Evolutionary conservation across 2,797 vertebrate genomes (phyloP), one percentile per base, ranked within the genome.

Genomic region (Babyrousa celebensis): DNA sequence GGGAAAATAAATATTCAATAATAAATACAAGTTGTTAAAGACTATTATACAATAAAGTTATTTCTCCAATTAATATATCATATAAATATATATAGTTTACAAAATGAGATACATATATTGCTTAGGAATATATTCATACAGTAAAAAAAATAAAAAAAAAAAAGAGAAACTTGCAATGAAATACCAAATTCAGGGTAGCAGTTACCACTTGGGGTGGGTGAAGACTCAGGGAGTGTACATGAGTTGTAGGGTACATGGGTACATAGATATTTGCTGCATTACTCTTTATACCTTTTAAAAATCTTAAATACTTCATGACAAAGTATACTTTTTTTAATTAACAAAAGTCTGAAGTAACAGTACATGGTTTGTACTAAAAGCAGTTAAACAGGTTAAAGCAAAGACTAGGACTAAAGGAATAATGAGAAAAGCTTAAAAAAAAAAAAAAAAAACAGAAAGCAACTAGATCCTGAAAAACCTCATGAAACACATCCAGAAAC

Each of bases 11-110:
- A 84, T 70, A 82, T 0, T 56, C 20, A 89, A 89, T 12, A 78
- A 87, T 52, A 85, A 94, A 60, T 48, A 85, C 15, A 93, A 60
- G 23, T 40, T 90, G 6, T 29, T 52, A 56, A 95, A 88, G 71
- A 90, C 86, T 43, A 92, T 12, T 12, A 82, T 17, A 58, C 25
- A 82, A 71, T 62, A 65, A 11, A 43, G 16, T 65, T 86, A 62
- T 85, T 14, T 60, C 54, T 43, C 43, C 12, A 87, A 63, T 78
- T 79, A 86, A 93, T 62, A 18, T 27, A 52, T 62, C 25, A 62
- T 3, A 36, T n/a, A 85, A 78, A n/a, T 29, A 25, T 27, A 21
- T 43, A 67, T 56, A 6, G 5, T 71, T 75, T 75, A 75, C 74
- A 91, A 92, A 62, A 25, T 29, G 48, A 79, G 12, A 78, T 84